These are phyloP conservation scores for Cotesia congregata DNA, from an alignment of 2,888 invertebrate species.

Conservation along the genomic window DNA sequence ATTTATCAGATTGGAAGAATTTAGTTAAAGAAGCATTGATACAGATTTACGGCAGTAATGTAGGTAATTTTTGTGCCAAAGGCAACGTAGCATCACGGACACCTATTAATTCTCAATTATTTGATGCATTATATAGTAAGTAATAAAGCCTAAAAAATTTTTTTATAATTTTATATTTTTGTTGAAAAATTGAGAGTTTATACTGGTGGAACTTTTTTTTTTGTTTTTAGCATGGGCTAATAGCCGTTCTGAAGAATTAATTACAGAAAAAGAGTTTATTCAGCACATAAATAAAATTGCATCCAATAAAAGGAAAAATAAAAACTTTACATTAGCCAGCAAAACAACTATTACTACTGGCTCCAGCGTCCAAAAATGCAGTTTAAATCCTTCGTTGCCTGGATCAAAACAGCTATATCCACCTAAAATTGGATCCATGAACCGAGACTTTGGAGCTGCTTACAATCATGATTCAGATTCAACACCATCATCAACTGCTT, in stretches of 20 bases:
- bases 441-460: background rate
- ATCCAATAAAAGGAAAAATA: conserved; percentile 7
- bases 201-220: too few relatives aligned
- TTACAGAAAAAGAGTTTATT: background rate
- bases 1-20: conserved; percentile 5
- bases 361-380: background rate
- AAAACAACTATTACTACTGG: background rate
- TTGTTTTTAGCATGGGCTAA: too few relatives aligned
- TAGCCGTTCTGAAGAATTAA: background rate
- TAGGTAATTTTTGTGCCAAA: conserved; percentile 7
- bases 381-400: background rate
- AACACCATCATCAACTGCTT: background rate
- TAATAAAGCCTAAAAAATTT: background rate
- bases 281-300: conserved; percentile 1
- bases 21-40: background rate
- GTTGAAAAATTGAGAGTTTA: too few relatives aligned
- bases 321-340: background rate
- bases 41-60: conserved; percentile 3
- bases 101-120: background rate
- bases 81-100: background rate
- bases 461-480: background rate
- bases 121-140: conserved; percentile 5
- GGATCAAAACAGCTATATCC: background rate
- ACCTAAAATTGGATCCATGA: background rate
- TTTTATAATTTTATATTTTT: too few relatives aligned